Conservation (phyloP, 2,113 vertebrate species). For the Amia ocellicauda region DNA sequence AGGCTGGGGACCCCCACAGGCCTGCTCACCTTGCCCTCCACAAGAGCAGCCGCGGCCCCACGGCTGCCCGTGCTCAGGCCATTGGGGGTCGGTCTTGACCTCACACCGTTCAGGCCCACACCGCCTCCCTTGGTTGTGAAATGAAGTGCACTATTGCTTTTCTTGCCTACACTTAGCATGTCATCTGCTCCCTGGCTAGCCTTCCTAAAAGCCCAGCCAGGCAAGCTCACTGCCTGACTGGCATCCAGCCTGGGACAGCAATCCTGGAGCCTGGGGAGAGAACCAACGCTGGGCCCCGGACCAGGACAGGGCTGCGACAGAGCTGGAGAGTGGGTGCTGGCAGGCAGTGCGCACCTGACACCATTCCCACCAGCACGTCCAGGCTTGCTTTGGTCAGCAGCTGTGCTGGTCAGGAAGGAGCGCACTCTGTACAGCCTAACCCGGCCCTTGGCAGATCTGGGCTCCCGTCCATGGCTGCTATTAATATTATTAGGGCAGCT, state of each 20-base stretch:
- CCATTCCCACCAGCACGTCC: constrained; percentile 2
- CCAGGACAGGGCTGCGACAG: neutral
- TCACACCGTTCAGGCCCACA: neutral
- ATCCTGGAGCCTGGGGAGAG: neutral
- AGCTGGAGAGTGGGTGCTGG: neutral
- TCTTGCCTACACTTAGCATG: too few relatives aligned
- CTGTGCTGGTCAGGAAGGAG: constrained; percentile 29
- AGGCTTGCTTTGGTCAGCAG: constrained; percentile 21
- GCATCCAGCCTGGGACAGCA: neutral
- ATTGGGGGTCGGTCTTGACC: neutral
- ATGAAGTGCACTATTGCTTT: too few relatives aligned
- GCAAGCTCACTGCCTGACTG: neutral
- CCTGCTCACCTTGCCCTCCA: neutral
- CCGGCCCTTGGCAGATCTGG: constrained; percentile 34
- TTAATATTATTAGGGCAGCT: constrained; percentile 14
- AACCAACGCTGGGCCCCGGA: neutral
- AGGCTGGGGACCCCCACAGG: constrained; percentile 2
- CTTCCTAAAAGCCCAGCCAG: neutral
- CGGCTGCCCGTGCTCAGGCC: neutral
- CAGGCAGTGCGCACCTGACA: neutral
- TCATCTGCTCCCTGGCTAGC: neutral
- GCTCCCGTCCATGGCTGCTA: constrained; percentile 22
- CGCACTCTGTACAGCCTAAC: constrained; percentile 39
- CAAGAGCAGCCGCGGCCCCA: neutral
- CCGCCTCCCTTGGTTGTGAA: neutral